phyloP scores from a whole-genome alignment of 2,113 vertebrate species.

The Anser brachyrhynchus region DNA sequence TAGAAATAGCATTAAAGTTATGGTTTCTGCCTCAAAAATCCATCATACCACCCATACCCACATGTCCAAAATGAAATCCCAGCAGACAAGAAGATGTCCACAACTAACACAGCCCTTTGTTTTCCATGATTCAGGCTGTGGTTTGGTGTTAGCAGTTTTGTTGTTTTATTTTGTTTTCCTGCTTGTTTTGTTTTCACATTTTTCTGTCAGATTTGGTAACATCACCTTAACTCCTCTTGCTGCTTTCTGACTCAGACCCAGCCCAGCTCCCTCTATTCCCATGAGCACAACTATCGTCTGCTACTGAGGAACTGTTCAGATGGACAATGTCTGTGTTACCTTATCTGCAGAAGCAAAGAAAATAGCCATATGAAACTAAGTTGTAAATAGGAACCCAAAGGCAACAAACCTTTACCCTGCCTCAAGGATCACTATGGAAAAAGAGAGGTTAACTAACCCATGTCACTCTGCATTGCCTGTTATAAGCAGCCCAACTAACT shows the following conservation, averaged over 20 bases:
- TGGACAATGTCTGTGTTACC: neutral
- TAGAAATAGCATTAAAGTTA: neutral
- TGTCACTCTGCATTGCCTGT: accelerated
- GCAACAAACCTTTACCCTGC: neutral
- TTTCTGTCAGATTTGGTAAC: neutral
- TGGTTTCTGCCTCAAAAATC: neutral
- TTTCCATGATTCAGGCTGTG: neutral
- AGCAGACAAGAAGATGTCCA: neutral
- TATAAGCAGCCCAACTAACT: neutral
- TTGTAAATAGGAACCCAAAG: neutral
- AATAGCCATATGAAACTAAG: neutral
- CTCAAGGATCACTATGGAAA: neutral
- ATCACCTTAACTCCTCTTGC: neutral
- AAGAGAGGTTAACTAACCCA: neutral
- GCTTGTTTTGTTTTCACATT: neutral
- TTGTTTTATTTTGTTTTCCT: accelerated
- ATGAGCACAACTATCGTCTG: accelerated
- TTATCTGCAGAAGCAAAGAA: neutral
- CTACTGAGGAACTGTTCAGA: neutral
- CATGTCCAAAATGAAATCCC: neutral
- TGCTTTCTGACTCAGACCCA: neutral
- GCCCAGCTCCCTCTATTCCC: neutral
- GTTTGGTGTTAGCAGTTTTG: neutral
- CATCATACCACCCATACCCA: neutral
- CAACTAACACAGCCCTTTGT: accelerated